phyloP scores from a whole-genome alignment of 2,888 invertebrate species.

The Cheiracanthium punctorium region DNA sequence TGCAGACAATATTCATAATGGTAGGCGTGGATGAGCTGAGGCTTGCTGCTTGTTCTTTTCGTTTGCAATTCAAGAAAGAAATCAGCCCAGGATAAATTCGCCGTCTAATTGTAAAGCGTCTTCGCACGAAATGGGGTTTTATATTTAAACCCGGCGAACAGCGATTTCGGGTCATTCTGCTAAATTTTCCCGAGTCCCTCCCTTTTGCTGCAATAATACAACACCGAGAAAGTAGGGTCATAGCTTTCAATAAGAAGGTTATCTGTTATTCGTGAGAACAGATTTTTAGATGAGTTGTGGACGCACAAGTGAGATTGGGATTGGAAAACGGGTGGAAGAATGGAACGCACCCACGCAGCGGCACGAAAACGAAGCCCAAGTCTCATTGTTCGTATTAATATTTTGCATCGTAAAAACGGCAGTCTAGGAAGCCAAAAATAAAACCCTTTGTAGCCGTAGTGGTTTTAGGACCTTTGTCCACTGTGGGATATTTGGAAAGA shows the following conservation, averaged over 20 bases:
- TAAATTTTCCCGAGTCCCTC: no score
- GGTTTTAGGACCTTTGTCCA: not conserved
- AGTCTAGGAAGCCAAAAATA: not conserved
- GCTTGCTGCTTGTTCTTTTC: no score
- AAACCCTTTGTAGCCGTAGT: not conserved
- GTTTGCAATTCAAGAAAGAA: no score
- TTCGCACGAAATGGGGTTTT: no score
- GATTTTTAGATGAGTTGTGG: not conserved
- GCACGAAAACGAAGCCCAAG: not conserved
- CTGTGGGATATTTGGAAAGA: not conserved
- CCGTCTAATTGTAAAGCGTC: no score
- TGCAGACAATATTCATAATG: no score
- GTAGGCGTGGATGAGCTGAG: no score
- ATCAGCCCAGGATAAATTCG: no score
- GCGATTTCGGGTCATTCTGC: no score
- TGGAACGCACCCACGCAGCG: not conserved
- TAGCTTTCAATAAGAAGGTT: not conserved
- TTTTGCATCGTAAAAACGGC: conserved; percentile 6
- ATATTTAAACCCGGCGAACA: no score
- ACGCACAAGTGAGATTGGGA: not conserved
- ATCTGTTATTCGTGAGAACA: not conserved
- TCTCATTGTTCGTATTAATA: not conserved
- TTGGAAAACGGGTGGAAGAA: not conserved
- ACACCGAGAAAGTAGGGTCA: not conserved
- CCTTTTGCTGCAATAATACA: no score